Evolutionary conservation across 2,797 vertebrate species (phyloP).

Genomic region (Ptychobarbus kaznakovi): DNA sequence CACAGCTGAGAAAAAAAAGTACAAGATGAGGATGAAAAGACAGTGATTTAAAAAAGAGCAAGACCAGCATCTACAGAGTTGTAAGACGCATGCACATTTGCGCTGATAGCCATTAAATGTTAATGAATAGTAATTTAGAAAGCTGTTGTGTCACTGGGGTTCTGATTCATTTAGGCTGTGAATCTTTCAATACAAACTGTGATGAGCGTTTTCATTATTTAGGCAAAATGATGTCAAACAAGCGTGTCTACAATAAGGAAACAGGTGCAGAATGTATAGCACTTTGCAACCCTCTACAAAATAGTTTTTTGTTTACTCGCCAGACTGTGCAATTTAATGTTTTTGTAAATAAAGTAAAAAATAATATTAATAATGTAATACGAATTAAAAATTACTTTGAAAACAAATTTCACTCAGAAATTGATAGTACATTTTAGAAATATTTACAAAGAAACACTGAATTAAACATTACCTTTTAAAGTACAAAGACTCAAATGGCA

Average conservation of each 20-base stretch:
- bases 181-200: conserved; percentile 45
- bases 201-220: conserved; percentile 49
- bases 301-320: neutral
- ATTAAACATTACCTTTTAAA: neutral
- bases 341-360: neutral
- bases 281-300: neutral
- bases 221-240: conserved; percentile 48
- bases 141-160: conserved; percentile 35
- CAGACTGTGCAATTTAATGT: neutral
- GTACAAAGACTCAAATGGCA: neutral
- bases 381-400: neutral
- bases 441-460: neutral
- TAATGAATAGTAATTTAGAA: conserved; percentile 58
- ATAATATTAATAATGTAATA: neutral
- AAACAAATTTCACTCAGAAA: neutral
- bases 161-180: conserved; percentile 62
- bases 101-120: conserved; percentile 47
- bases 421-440: too few species aligned
- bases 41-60: conserved; percentile 15
- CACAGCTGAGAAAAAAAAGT: neutral
- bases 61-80: neutral
- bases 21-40: conserved; percentile 25
- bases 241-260: conserved; percentile 7
- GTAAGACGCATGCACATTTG: neutral
- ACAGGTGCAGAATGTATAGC: neutral